Percentiles rank a stretch among this genome's conserved stretches.
phyloP scores from a whole-genome alignment of 1,140 invertebrate genomes.

The Hyles vespertilio region DNA sequence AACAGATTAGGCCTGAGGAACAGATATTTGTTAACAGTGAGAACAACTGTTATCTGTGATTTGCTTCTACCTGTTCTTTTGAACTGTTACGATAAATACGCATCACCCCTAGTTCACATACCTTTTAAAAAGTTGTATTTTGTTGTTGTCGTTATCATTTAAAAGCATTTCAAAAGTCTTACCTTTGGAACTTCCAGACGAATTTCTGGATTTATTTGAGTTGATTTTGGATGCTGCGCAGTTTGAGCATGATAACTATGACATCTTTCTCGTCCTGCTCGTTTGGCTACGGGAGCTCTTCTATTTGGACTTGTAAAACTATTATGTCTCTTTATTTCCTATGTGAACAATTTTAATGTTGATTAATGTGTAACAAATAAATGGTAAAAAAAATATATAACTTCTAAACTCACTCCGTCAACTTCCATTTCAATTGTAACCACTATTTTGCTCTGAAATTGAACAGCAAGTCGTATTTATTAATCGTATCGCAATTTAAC shows the following conservation, averaged over 20 bases:
- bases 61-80: too few species aligned
- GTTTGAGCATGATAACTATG: slow-evolving; percentile 50
- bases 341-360: too few species aligned
- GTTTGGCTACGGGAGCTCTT: slow-evolving; percentile 36
- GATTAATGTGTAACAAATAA: too few species aligned
- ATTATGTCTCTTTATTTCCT: slow-evolving; percentile 51
- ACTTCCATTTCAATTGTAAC: slow-evolving; percentile 1
- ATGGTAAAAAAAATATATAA: neutral
- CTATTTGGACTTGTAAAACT: slow-evolving; percentile 52
- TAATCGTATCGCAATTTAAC: too few species aligned
- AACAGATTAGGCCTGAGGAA: too few species aligned
- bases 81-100: too few species aligned
- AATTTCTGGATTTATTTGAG: slow-evolving; percentile 3
- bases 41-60: too few species aligned
- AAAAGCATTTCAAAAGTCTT: slow-evolving; percentile 4
- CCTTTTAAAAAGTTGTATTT: too few species aligned
- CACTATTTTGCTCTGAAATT: neutral
- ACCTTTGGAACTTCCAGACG: slow-evolving; percentile 23
- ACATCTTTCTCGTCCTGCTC: slow-evolving; percentile 54
- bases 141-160: too few species aligned
- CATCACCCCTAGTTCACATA: too few species aligned
- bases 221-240: slow-evolving; percentile 9
- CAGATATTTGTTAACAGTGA: too few species aligned
- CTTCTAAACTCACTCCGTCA: slow-evolving; percentile 1
- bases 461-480: too few species aligned